Base-by-base conservation (phyloP, 64 coral and sea anemone species). In the Hydrozoanthus tunicans region DNA sequence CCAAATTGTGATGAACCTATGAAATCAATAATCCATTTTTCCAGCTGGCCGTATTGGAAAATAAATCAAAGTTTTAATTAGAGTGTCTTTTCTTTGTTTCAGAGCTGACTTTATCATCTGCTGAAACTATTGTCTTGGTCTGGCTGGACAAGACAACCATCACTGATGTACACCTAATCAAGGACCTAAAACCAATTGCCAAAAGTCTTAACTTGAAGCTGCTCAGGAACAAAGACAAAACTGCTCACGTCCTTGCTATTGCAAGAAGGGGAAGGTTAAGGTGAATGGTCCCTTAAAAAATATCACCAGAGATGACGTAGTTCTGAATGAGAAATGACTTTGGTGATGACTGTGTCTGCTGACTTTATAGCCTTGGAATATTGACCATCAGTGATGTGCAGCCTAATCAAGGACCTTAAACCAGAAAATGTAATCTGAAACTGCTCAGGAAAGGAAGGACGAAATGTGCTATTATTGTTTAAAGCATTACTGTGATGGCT, bases 221-320 rank as follows among this genome's bases (percentile, higher is more conserved):
- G 53, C 77, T 93, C 13, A 68, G 79, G 73, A 81, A 89, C 43
- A 93, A 90, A 74, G 92, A 93, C 77, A 93, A 90, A 52, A 93
- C 68, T 77, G 68, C 72, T 7, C 84, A 80, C 83, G 79, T 81
- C 76, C 59, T 25, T 53, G 83, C 83, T 6, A 93, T 93, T 93
- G 55, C 78, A 58, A 79, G 67, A 65, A 67, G 60, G 91, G 81
- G 23, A 69, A 27, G 12, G 58, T 86, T 24, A 81, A 59, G 56
- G 91, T 92, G 91, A 92, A 55, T 51, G 76, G 69, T 77, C 66
- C 79, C 9, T 83, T 92, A 77, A 76, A 79, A 59, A 92, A 26
- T 69, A 53, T 92, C 64, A 56, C 83, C 25, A 92, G 81, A 63
- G 91, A 92, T 59, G 81, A 92, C 86, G 91, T 92, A 71, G 79